Conservation (phyloP, 1,140 invertebrate genomes). For the Parapsyche elsis region DNA sequence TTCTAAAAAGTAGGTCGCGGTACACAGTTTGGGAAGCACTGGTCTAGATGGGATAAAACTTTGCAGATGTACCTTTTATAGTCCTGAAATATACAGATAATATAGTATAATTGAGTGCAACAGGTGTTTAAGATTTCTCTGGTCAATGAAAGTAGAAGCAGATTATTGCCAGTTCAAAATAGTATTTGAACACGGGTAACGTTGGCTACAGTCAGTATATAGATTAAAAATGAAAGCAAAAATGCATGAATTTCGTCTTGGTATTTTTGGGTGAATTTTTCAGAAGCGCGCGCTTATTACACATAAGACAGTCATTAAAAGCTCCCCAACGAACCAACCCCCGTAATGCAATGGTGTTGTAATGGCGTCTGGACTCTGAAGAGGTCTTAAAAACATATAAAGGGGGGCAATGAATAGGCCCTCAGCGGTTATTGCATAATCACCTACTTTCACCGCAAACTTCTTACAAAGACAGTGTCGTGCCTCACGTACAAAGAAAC, state of each 20-base stretch:
- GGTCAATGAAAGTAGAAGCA: too few species aligned
- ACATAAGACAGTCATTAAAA: constrained; percentile 35
- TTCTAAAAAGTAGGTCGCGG: too few species aligned
- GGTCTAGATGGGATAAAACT: too few species aligned
- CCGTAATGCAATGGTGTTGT: constrained; percentile 38
- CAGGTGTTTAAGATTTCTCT: too few species aligned
- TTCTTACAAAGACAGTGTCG: constrained; percentile 30
- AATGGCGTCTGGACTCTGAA: constrained; percentile 52
- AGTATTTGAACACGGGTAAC: too few species aligned
- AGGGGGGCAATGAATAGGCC: constrained; percentile 53
- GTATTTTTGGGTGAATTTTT: neutral
- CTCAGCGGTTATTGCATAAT: constrained; percentile 55
- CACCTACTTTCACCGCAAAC: constrained; percentile 46
- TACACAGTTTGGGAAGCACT: too few species aligned
- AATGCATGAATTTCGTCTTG: neutral
- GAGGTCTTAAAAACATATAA: constrained; percentile 56
- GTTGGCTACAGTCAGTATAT: too few species aligned
- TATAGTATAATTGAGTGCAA: too few species aligned
- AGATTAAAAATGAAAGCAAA: too few species aligned
- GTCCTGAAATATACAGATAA: too few species aligned
- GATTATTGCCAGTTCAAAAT: too few species aligned
- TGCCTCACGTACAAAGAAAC: neutral
- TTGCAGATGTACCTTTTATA: too few species aligned
- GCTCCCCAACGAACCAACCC: constrained; percentile 25
- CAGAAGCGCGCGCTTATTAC: neutral